Evolutionary conservation across 2,888 invertebrate species (phyloP).

Genomic region (Drosophila subsilvestris): DNA sequence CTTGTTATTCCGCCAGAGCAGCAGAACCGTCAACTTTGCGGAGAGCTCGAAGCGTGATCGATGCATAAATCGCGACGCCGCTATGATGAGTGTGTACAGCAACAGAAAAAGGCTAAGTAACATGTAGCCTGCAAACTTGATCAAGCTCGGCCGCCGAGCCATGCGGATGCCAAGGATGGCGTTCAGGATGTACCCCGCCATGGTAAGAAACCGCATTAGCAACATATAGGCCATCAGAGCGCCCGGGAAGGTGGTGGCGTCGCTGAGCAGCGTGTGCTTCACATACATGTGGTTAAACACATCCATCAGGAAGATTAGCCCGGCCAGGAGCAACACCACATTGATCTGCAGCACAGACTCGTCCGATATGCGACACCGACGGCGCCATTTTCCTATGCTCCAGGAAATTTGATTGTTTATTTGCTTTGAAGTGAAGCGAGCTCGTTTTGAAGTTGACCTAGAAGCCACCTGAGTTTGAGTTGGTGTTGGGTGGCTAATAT

Average conservation of each 20-base stretch:
- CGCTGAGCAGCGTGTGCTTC: constrained; percentile 3
- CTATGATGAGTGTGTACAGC: constrained; percentile 29
- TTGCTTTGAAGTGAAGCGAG: constrained; percentile 63
- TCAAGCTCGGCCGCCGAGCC: constrained; percentile 11
- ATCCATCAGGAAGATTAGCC: constrained; percentile 45
- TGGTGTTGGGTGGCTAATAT: constrained; percentile 55
- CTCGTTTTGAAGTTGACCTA: constrained; percentile 30
- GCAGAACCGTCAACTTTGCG: constrained; percentile 23
- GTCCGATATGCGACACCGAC: constrained; percentile 29
- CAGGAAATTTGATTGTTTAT: constrained; percentile 46
- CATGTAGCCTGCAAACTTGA: constrained; percentile 41
- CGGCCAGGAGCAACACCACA: constrained; percentile 40
- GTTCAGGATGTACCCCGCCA: constrained; percentile 18
- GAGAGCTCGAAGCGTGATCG: constrained; percentile 3
- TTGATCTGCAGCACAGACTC: constrained; percentile 51
- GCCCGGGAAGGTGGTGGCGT: constrained; percentile 1
- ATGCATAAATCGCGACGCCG: constrained; percentile 25
- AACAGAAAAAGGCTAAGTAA: constrained; percentile 20
- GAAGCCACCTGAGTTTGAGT: constrained; percentile 32
- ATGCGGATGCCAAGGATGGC: constrained; percentile 51
- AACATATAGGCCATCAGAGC: constrained; percentile 25
- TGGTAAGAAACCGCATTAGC: constrained; percentile 15
- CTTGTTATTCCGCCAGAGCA: constrained; percentile 41
- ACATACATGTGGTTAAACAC: constrained; percentile 42
- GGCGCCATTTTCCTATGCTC: background rate